phyloP scores from a whole-genome alignment of 2,797 vertebrate genomes.

The Peromyscus attwateri region DNA sequence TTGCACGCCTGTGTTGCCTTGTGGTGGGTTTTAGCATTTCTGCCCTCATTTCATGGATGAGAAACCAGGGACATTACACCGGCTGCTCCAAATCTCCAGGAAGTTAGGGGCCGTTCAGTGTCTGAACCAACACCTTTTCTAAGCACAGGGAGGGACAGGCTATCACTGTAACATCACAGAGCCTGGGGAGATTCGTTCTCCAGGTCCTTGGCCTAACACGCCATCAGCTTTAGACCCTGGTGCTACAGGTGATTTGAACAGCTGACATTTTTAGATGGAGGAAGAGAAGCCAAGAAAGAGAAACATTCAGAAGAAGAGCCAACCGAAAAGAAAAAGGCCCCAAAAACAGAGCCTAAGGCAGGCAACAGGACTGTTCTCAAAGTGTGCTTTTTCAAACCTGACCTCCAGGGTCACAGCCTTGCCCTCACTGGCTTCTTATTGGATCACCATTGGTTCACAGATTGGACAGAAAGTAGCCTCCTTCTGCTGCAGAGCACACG shows the following conservation, averaged over 20 bases:
- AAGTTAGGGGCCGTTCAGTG: background rate
- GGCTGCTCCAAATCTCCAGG: background rate
- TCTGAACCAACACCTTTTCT: background rate
- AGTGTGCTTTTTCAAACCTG: background rate
- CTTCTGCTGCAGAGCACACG: background rate
- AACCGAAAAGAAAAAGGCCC: background rate
- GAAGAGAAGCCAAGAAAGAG: background rate
- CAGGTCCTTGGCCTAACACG: background rate
- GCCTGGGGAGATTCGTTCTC: background rate
- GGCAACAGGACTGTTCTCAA: background rate
- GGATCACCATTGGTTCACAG: background rate
- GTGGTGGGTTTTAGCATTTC: background rate
- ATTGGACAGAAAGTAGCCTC: background rate
- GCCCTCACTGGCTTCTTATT: background rate
- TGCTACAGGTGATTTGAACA: background rate
- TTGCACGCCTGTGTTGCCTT: background rate
- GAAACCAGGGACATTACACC: slow-evolving; percentile 35
- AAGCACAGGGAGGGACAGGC: background rate
- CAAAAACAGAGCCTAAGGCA: background rate
- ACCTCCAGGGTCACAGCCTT: background rate
- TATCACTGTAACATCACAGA: slow-evolving; percentile 27
- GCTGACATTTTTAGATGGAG: background rate
- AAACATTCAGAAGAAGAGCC: background rate
- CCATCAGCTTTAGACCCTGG: background rate
- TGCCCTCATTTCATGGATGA: slow-evolving; percentile 45